Evolutionary conservation across 2,113 vertebrate genomes (phyloP).

Genomic region (Perca fluviatilis): DNA sequence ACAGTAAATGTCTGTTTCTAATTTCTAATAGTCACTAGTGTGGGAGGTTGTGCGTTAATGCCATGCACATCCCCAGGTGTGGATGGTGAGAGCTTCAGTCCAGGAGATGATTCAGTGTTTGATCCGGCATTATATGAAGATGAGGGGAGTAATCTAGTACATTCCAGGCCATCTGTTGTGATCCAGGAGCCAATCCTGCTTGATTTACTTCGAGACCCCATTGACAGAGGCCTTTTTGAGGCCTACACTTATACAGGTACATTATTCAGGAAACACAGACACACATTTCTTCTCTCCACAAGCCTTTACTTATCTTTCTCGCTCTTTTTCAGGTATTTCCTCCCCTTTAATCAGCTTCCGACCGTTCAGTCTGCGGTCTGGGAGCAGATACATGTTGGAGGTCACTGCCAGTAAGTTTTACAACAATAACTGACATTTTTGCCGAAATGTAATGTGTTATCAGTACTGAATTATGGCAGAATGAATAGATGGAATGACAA

Average conservation of each 20-base stretch:
- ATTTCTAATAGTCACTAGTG: neutral
- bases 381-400: slow-evolving; percentile 86
- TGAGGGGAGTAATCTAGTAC: slow-evolving; percentile 83
- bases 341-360: slow-evolving; percentile 78
- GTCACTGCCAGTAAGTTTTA: slow-evolving; percentile 85
- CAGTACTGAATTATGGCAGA: neutral
- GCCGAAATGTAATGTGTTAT: neutral
- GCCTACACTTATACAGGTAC: slow-evolving; percentile 80
- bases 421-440: neutral
- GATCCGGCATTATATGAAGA: slow-evolving; percentile 18
- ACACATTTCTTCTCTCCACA: neutral
- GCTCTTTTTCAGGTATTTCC: slow-evolving; percentile 75
- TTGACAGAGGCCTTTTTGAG: slow-evolving; percentile 73
- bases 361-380: slow-evolving; percentile 82
- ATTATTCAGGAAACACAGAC: neutral
- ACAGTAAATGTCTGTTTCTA: neutral
- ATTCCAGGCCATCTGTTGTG: slow-evolving; percentile 43
- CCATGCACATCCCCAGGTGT: slow-evolving; percentile 28
- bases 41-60: slow-evolving; percentile 10
- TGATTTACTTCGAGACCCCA: slow-evolving; percentile 79
- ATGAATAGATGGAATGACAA: neutral
- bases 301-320: neutral
- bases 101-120: slow-evolving; percentile 30
- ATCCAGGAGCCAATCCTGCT: slow-evolving; percentile 71
- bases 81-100: slow-evolving; percentile 28